phyloP scores from a whole-genome alignment of 2,888 invertebrate genomes.

The Coremacera marginata region DNA sequence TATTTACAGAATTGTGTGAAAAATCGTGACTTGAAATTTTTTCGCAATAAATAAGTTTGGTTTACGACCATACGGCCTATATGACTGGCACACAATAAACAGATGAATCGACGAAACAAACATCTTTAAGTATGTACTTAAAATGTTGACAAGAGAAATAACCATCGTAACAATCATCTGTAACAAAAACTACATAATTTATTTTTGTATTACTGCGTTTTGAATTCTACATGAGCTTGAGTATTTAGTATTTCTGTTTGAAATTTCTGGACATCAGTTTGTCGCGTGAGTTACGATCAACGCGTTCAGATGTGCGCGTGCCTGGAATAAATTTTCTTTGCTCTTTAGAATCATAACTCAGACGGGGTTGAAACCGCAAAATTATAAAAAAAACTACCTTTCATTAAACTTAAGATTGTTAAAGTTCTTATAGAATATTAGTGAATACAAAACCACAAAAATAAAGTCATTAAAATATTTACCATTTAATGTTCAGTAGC shows the following conservation, averaged over 20 bases:
- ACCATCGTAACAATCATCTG: too few relatives aligned
- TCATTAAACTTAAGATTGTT: background rate
- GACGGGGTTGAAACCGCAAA: background rate
- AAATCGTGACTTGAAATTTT: too few relatives aligned
- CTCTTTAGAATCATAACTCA: background rate
- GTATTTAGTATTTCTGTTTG: background rate
- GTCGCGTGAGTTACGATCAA: conserved; percentile 1
- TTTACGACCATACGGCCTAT: too few relatives aligned
- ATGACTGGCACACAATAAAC: too few relatives aligned
- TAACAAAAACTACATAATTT: too few relatives aligned
- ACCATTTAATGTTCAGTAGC: background rate
- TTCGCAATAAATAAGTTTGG: too few relatives aligned
- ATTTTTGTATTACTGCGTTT: too few relatives aligned
- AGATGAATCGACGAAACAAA: too few relatives aligned
- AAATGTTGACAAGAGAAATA: too few relatives aligned
- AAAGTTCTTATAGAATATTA: background rate
- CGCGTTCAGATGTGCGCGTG: background rate
- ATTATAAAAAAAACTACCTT: background rate
- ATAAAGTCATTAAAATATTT: background rate
- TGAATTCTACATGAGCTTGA: background rate
- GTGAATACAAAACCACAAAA: background rate
- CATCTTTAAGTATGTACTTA: too few relatives aligned
- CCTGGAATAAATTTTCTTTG: background rate
- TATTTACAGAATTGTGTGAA: too few relatives aligned
- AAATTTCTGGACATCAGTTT: background rate